Percentiles rank a stretch among this genome's conserved stretches.
Evolutionary conservation across 2,888 invertebrate genomes (phyloP).

Genomic region (Mamestra brassicae): DNA sequence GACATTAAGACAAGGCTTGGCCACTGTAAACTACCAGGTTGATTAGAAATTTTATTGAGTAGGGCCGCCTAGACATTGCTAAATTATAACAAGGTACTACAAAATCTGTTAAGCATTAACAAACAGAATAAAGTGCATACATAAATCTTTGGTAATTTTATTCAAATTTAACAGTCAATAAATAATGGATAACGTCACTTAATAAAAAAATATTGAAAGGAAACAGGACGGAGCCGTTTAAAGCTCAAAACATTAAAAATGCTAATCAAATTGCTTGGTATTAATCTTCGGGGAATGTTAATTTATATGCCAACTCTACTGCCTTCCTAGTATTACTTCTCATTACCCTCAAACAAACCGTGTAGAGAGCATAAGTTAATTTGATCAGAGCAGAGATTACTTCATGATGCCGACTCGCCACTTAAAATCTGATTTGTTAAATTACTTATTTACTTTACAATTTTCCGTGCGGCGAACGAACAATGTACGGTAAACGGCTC

Average conservation of each 20-base stretch:
- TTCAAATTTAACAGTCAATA: constrained; percentile 38
- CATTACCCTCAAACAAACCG: constrained; percentile 83
- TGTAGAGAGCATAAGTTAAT: constrained; percentile 80
- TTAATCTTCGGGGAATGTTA: constrained; percentile 41
- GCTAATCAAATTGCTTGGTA: constrained; percentile 42
- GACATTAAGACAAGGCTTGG: constrained; percentile 14
- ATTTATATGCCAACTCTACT: constrained; percentile 77
- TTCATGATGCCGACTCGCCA: constrained; percentile 68
- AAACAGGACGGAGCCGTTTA: constrained; percentile 43
- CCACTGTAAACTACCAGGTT: constrained; percentile 2
- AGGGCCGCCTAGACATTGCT: not conserved
- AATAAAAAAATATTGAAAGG: constrained; percentile 25
- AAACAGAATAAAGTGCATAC: constrained; percentile 4
- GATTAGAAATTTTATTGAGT: constrained; percentile 5
- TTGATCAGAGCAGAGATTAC: constrained; percentile 83
- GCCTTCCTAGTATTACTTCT: constrained; percentile 75
- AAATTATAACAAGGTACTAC: not conserved
- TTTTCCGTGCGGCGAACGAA: constrained; percentile 53
- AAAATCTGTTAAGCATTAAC: constrained; percentile 9
- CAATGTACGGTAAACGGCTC: constrained; percentile 60
- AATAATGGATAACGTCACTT: constrained; percentile 16
- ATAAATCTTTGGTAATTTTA: constrained; percentile 46
- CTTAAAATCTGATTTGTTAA: constrained; percentile 84
- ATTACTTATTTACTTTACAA: constrained; percentile 83
- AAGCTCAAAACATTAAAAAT: constrained; percentile 32